phyloP scores from a whole-genome alignment of 92 coral and sea anemone genomes.

The Galaxea fascicularis region DNA sequence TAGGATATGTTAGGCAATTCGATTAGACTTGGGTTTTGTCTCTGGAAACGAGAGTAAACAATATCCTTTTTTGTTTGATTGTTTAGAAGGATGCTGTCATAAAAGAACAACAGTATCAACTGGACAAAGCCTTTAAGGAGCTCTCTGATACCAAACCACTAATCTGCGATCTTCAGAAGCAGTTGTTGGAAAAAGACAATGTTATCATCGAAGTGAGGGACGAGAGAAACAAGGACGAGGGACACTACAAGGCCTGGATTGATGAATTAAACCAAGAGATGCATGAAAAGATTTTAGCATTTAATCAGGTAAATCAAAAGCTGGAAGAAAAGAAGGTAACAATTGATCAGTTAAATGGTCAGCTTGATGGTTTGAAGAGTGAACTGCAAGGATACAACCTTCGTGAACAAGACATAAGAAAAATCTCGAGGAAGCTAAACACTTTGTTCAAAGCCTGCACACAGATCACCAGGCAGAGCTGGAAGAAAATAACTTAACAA shows the following conservation, averaged over 20 bases:
- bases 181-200: conserved; percentile 73
- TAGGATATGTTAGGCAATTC: no score
- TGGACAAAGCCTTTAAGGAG: conserved; percentile 87
- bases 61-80: neutral
- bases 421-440: no score
- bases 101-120: conserved; percentile 80
- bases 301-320: conserved; percentile 14
- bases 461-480: no score
- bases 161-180: conserved; percentile 70
- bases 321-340: no score
- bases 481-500: no score
- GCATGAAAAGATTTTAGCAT: conserved; percentile 40
- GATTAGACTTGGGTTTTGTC: no score
- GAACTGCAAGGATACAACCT: no score
- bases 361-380: no score
- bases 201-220: conserved; percentile 50
- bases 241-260: conserved; percentile 43
- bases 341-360: no score
- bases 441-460: no score
- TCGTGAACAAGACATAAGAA: no score
- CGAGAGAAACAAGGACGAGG: conserved; percentile 45
- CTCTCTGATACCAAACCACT: conserved; percentile 66
- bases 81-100: conserved; percentile 81
- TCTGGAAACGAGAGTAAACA: no score
- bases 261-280: conserved; percentile 32